phyloP scores from a whole-genome alignment of 2,888 invertebrate genomes.

The Drosophila austrosaltans region DNA sequence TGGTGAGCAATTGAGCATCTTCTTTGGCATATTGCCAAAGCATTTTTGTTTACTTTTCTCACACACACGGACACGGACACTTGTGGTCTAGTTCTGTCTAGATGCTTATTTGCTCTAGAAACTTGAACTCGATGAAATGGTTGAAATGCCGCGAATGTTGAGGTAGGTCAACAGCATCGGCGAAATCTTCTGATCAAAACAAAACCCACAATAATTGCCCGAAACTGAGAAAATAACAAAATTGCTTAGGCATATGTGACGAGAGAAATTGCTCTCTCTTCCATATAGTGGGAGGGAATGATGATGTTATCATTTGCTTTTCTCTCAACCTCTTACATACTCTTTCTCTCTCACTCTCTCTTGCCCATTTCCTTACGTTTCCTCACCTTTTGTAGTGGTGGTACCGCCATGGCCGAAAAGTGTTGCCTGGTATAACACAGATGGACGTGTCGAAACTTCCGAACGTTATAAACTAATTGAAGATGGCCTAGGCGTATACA shows the following conservation, averaged over 20 bases:
- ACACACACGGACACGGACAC: slow-evolving; percentile 42
- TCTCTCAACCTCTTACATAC: not conserved
- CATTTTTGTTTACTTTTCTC: slow-evolving; percentile 57
- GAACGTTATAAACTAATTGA: slow-evolving; percentile 90
- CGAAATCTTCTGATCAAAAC: slow-evolving; percentile 70
- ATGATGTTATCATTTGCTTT: slow-evolving; percentile 14
- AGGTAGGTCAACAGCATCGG: slow-evolving; percentile 78
- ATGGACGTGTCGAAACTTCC: slow-evolving; percentile 89
- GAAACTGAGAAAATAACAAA: slow-evolving; percentile 30
- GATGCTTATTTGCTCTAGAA: slow-evolving; percentile 64
- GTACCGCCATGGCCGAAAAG: slow-evolving; percentile 94
- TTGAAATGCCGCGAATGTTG: slow-evolving; percentile 72
- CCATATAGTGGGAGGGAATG: not conserved
- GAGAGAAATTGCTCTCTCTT: slow-evolving; percentile 19
- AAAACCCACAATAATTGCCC: slow-evolving; percentile 59
- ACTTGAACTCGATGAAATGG: slow-evolving; percentile 80
- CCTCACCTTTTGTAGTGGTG: slow-evolving; percentile 84
- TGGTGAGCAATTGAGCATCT: slow-evolving; percentile 32
- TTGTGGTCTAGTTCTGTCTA: slow-evolving; percentile 38
- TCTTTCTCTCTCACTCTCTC: not conserved
- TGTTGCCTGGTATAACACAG: slow-evolving; percentile 94
- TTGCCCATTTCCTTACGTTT: not conserved
- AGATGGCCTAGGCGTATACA: slow-evolving; percentile 92
- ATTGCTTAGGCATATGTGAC: not conserved
- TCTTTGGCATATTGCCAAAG: slow-evolving; percentile 71